Conservation (phyloP, 2,888 invertebrate species). For the Cheilosia impressa region DNA sequence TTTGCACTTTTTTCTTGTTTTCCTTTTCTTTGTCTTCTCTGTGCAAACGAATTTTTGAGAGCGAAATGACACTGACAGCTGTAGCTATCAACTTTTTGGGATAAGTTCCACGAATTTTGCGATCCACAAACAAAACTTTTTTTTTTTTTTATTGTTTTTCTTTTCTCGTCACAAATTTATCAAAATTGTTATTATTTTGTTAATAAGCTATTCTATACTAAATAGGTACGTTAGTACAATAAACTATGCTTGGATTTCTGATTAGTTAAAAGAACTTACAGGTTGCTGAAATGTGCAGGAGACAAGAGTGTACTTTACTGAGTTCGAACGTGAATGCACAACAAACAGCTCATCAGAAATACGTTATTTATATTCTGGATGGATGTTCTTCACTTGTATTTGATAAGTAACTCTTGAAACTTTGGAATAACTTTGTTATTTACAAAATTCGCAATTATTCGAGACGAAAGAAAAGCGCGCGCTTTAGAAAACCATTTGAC, state of each 20-base stretch:
- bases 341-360: too few species aligned
- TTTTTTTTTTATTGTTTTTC: not conserved
- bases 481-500: slow-evolving; percentile 38
- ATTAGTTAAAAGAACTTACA: too few species aligned
- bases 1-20: slow-evolving; percentile 70
- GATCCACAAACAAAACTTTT: slow-evolving; percentile 8
- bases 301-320: too few species aligned
- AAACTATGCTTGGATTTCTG: too few species aligned
- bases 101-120: not conserved
- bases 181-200: not conserved
- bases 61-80: slow-evolving; percentile 63
- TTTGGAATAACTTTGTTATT: not conserved
- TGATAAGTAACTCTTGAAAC: not conserved
- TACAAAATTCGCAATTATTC: not conserved
- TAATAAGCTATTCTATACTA: not conserved
- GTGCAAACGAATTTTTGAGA: slow-evolving; percentile 65
- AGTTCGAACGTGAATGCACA: too few species aligned
- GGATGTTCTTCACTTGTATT: not conserved
- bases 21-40: slow-evolving; percentile 72
- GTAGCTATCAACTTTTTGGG: slow-evolving; percentile 39
- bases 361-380: not conserved
- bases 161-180: not conserved
- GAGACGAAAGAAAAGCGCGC: slow-evolving; percentile 28
- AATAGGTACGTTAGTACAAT: too few species aligned
- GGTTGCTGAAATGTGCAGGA: too few species aligned